Conservation (phyloP, 2,113 vertebrate species). For the Toxostoma redivivum region DNA sequence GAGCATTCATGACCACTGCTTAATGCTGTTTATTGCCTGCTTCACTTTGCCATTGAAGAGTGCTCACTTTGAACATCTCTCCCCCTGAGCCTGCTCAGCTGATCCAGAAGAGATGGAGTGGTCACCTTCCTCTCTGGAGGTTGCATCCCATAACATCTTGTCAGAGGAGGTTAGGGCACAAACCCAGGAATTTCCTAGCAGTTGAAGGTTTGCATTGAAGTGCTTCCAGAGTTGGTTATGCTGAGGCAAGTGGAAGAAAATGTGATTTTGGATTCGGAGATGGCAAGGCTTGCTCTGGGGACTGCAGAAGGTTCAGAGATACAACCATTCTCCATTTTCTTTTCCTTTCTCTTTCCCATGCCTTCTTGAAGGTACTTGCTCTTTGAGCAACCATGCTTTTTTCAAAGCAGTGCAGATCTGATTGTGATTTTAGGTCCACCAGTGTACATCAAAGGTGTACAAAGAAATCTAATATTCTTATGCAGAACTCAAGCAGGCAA, state of each 20-base stretch:
- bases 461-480: neutral
- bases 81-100: neutral
- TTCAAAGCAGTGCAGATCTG: neutral
- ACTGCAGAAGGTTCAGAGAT: neutral
- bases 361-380: neutral
- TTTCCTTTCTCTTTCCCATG: neutral
- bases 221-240: neutral
- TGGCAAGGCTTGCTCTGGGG: neutral
- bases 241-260: neutral
- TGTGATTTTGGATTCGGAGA: neutral
- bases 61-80: neutral
- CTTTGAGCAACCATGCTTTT: neutral
- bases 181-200: neutral
- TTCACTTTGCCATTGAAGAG: neutral
- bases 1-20: neutral
- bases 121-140: neutral
- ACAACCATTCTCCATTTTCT: neutral
- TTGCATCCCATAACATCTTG: neutral
- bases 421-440: neutral
- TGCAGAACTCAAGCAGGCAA: neutral
- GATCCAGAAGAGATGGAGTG: neutral
- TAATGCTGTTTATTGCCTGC: neutral
- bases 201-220: fast-evolving
- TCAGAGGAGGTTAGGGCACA: neutral
- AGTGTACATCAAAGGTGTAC: neutral